A percentile compares a stretch with the other conserved stretches of the same genome.
phyloP scores from a whole-genome alignment of 37 sponge, comb jelly and placozoan genomes.

The Cladorhizidae sp. region DNA sequence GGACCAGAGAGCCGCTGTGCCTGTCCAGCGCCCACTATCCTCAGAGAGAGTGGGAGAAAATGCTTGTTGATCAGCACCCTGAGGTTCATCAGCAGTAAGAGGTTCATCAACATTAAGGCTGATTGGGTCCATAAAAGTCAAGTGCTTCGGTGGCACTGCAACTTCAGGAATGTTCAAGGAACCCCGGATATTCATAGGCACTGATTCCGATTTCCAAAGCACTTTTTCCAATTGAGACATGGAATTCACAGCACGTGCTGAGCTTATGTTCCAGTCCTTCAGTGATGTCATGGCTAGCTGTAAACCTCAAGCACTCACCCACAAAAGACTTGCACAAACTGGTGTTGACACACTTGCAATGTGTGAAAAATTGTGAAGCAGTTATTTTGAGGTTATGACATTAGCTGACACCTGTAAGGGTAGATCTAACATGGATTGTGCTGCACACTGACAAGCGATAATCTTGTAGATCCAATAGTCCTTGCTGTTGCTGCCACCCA shows the following conservation, averaged over 20 bases:
- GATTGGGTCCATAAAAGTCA: background rate
- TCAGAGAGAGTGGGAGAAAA: constrained; percentile 27
- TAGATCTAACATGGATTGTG: constrained; percentile 10
- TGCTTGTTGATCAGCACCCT: background rate
- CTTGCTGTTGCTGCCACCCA: background rate
- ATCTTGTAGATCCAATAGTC: background rate
- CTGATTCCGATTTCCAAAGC: background rate
- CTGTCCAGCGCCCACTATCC: constrained; percentile 18
- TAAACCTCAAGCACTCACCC: background rate
- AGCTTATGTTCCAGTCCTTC: too few species aligned
- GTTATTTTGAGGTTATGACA: too few species aligned
- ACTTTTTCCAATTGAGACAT: constrained; percentile 34
- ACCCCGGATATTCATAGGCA: constrained; percentile 19
- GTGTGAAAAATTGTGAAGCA: background rate
- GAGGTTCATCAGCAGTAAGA: background rate
- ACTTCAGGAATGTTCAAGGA: constrained; percentile 28
- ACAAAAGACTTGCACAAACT: too few species aligned
- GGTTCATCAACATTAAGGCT: background rate
- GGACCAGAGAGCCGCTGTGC: background rate
- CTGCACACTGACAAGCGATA: constrained; percentile 43
- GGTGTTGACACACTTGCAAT: background rate
- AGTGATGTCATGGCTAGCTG: background rate
- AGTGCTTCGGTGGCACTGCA: background rate
- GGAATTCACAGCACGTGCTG: background rate
- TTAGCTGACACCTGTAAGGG: too few species aligned